A percentile compares a stretch with the other conserved stretches of the same genome.
Conservation (phyloP, 1,140 invertebrate species). For the Acromyrmex charruanus region DNA sequence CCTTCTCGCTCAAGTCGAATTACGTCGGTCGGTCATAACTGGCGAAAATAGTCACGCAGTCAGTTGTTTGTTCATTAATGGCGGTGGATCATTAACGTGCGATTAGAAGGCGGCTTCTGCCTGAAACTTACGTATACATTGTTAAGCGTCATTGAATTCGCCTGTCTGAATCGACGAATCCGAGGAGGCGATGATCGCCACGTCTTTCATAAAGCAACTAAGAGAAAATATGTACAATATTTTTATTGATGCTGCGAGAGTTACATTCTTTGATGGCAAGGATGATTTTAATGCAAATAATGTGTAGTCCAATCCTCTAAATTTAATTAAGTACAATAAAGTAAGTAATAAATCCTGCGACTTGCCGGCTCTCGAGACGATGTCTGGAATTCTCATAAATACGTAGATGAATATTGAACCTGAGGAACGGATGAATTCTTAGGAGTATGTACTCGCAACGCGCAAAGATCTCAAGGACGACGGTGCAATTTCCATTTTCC, state of each 20-base stretch:
- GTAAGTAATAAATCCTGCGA: conserved; percentile 16
- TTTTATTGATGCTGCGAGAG: neutral
- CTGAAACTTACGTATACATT: neutral
- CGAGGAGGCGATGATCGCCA: neutral
- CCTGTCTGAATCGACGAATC: neutral
- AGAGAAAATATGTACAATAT: neutral
- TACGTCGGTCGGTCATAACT: conserved; percentile 12
- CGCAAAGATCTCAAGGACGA: conserved; percentile 72
- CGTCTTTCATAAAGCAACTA: neutral
- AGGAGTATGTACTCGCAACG: conserved; percentile 15
- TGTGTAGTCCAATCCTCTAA: neutral
- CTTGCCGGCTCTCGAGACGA: conserved; percentile 2
- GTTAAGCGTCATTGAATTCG: neutral
- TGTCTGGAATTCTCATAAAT: conserved; percentile 50
- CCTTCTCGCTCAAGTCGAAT: neutral
- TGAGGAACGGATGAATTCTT: conserved; percentile 43
- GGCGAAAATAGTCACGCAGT: conserved; percentile 37
- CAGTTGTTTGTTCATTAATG: conserved; percentile 40
- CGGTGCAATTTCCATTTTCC: conserved; percentile 79
- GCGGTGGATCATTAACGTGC: neutral
- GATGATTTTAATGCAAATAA: conserved; percentile 26
- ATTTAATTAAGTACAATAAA: conserved; percentile 58
- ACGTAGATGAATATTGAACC: conserved; percentile 43
- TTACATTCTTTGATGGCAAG: neutral
- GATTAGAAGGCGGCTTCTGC: conserved; percentile 19